Percentiles rank a stretch among this genome's conserved stretches.
Conservation (phyloP, 2,797 vertebrate genomes). For the Hapalemur alaotrensis region DNA sequence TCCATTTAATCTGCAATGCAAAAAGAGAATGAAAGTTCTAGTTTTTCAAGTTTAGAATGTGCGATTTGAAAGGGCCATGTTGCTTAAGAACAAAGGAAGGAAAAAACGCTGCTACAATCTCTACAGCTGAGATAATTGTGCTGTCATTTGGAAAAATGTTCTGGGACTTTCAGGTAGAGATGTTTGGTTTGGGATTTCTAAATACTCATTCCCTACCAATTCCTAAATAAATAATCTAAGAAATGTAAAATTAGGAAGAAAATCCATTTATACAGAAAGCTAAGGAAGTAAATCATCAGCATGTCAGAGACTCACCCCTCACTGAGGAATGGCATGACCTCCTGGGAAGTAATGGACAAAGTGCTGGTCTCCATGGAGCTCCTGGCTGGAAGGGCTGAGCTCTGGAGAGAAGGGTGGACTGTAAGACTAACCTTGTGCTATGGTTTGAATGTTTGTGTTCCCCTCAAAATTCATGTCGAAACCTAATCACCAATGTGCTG, state of each 20-base stretch:
- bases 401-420: not conserved
- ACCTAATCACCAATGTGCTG: not conserved
- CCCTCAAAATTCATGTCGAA: not conserved
- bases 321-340: not conserved
- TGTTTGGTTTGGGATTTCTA: not conserved
- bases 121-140: not conserved
- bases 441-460: not conserved
- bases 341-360: not conserved
- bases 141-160: not conserved
- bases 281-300: not conserved
- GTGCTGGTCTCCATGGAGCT: not conserved
- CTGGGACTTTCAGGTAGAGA: not conserved
- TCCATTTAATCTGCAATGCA: not conserved
- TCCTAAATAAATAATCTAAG: not conserved
- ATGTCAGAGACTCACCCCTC: not conserved
- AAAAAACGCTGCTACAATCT: not conserved
- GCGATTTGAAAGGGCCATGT: not conserved
- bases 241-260: not conserved
- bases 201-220: not conserved
- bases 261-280: not conserved
- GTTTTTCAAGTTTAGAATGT: slow-evolving; percentile 19
- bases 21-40: not conserved
- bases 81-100: not conserved
- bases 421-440: no score
- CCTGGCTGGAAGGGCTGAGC: not conserved